phyloP scores from a whole-genome alignment of 37 sponge, comb jelly and placozoan species.

The Eunapius fragilis region DNA sequence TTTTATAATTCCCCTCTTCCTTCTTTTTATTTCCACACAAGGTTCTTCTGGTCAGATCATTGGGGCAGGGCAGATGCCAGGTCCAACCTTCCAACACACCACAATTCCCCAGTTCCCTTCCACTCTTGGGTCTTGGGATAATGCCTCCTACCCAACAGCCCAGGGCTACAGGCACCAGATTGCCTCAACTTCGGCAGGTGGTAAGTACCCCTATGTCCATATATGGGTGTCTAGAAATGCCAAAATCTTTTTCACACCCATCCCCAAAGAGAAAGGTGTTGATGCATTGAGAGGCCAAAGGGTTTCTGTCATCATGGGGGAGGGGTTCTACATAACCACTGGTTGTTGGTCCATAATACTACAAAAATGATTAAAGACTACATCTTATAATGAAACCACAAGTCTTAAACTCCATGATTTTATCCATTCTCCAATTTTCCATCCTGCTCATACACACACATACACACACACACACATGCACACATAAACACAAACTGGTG shows the following conservation, averaged over 20 bases:
- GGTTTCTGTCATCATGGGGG: neutral
- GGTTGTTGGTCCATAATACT: neutral
- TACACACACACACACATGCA: too few relatives aligned
- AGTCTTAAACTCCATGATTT: too few relatives aligned
- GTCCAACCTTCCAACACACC: conserved; percentile 22
- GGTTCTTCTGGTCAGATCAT: neutral
- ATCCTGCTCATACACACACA: too few relatives aligned
- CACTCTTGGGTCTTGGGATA: conserved; percentile 59
- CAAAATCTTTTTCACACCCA: neutral
- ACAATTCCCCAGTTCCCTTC: conserved; percentile 72
- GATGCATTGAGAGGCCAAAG: neutral
- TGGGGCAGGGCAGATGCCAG: neutral
- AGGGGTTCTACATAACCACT: neutral
- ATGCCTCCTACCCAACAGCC: conserved; percentile 23
- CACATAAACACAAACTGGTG: neutral
- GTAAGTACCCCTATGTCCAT: neutral
- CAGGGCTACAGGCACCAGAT: neutral
- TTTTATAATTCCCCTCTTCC: too few relatives aligned
- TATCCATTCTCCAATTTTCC: too few relatives aligned
- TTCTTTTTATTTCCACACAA: too few relatives aligned
- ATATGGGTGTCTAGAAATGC: neutral
- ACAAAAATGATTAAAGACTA: too few relatives aligned
- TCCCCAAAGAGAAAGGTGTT: neutral
- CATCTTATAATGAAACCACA: too few relatives aligned
- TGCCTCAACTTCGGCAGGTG: neutral